Evolutionary conservation across 2,113 vertebrate species (phyloP).

Genomic region (Stictonetta naevosa): DNA sequence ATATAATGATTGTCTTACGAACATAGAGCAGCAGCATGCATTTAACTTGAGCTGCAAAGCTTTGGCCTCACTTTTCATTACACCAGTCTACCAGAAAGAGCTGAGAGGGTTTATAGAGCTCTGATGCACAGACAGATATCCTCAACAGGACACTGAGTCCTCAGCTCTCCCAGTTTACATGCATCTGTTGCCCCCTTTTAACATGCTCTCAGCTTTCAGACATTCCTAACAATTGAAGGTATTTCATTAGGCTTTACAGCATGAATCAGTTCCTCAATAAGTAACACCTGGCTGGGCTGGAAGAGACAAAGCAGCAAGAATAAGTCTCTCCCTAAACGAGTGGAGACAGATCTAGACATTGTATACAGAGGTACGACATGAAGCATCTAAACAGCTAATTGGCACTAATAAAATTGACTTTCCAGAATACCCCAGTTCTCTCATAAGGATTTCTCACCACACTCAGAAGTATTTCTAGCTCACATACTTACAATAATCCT

Average conservation of each 20-base stretch:
- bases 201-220: rapidly evolving
- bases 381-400: rapidly evolving
- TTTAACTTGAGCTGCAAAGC: neutral
- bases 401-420: rapidly evolving
- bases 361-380: rapidly evolving
- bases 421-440: neutral
- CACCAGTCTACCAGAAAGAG: neutral
- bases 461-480: neutral
- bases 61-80: neutral
- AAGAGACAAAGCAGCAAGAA: neutral
- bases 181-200: neutral
- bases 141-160: neutral
- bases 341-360: neutral
- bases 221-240: neutral
- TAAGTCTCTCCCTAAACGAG: neutral
- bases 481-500: neutral
- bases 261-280: neutral
- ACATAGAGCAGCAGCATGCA: neutral
- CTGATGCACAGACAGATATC: neutral
- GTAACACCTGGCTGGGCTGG: neutral
- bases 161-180: rapidly evolving
- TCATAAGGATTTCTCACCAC: neutral
- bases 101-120: rapidly evolving
- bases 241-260: neutral
- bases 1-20: neutral